Conservation (phyloP, 2,797 vertebrate species). For the Anolis apletophallus region DNA sequence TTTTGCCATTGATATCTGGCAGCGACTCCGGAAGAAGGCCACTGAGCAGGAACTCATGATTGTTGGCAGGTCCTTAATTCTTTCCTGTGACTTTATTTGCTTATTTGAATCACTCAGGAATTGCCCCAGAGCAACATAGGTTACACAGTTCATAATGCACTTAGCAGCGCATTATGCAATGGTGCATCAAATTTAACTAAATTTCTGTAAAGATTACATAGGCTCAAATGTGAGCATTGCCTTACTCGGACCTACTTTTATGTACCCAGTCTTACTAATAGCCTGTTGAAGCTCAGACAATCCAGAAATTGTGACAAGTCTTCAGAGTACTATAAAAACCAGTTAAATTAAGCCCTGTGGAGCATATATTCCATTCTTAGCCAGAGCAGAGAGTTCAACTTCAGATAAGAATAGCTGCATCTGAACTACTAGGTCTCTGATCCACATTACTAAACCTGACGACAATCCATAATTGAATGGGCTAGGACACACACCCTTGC, state of each 20-base stretch:
- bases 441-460: background rate
- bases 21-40: constrained; percentile 79
- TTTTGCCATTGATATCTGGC: constrained; percentile 93
- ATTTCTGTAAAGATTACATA: background rate
- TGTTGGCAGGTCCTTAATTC: constrained; percentile 85
- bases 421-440: background rate
- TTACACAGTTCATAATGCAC: background rate
- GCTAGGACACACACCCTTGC: background rate
- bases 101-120: background rate
- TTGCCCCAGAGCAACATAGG: background rate
- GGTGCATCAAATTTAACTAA: background rate
- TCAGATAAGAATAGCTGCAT: background rate
- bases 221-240: background rate
- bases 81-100: constrained; percentile 27
- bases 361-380: background rate
- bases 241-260: background rate
- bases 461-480: background rate
- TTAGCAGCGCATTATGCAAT: background rate
- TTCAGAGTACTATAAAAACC: background rate
- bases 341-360: background rate
- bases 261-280: background rate
- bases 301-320: background rate
- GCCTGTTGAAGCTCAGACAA: background rate
- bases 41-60: constrained; percentile 92
- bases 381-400: background rate